Percentiles rank a stretch among this genome's conserved stretches.
These are phyloP conservation scores for Poecilia wingei DNA, from an alignment of 2,797 vertebrate genomes.

Conservation along the genomic window DNA sequence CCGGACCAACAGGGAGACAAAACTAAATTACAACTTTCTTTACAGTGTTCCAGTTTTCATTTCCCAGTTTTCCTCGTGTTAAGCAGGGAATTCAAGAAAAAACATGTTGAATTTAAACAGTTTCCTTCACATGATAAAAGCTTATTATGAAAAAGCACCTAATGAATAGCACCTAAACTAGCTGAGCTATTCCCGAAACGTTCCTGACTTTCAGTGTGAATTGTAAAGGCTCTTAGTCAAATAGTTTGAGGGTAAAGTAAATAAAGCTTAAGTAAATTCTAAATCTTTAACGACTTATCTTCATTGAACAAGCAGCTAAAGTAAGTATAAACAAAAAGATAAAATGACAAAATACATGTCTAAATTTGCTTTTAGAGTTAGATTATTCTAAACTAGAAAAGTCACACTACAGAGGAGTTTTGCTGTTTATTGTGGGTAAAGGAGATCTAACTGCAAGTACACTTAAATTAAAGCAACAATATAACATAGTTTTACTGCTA, in stretches of 20 bases:
- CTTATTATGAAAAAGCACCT: background rate
- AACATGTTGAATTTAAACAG: background rate
- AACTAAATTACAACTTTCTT: background rate
- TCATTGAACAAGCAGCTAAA: background rate
- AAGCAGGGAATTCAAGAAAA: background rate
- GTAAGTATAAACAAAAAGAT: background rate
- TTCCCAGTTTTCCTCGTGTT: background rate
- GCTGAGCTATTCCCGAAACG: background rate
- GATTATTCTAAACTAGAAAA: background rate
- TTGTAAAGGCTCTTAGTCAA: background rate
- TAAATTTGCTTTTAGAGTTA: background rate
- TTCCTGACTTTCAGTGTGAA: background rate
- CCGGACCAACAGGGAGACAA: background rate
- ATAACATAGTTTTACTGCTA: background rate
- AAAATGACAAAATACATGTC: background rate
- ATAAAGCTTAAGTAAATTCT: background rate
- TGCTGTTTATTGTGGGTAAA: background rate
- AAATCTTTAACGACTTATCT: background rate
- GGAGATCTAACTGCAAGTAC: background rate
- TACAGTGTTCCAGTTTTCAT: slow-evolving; percentile 1
- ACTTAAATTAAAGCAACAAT: background rate
- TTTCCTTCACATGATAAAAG: background rate
- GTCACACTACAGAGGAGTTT: background rate
- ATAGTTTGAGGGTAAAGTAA: background rate
- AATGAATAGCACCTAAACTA: background rate